Percentiles rank a stretch among this genome's conserved stretches.
These are phyloP conservation scores for Molothrus ater DNA, from an alignment of 2,797 vertebrate species.

Conservation along the genomic window DNA sequence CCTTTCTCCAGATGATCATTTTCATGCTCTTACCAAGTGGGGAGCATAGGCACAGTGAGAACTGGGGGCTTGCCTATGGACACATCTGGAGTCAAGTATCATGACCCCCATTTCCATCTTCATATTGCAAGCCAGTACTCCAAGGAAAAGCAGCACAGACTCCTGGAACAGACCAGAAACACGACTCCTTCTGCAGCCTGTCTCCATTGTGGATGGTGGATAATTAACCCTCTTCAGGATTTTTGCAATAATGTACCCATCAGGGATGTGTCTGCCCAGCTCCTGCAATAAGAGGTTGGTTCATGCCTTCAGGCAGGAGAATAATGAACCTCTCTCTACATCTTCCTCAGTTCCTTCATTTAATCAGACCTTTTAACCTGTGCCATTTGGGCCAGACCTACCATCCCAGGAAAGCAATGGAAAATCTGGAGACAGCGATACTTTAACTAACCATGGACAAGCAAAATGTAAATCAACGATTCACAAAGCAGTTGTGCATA, in stretches of 20 bases:
- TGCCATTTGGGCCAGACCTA: background rate
- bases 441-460: background rate
- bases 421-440: background rate
- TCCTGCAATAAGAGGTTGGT: slow-evolving; percentile 10
- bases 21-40: background rate
- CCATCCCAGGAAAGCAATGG: background rate
- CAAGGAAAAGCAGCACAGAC: background rate
- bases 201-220: background rate
- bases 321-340: slow-evolving; percentile 49
- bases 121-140: slow-evolving; percentile 1
- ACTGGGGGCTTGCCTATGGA: background rate
- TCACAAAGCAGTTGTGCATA: background rate
- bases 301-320: slow-evolving; percentile 45
- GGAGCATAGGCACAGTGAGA: background rate
- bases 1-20: background rate
- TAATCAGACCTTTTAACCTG: slow-evolving; percentile 69
- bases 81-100: background rate
- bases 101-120: background rate
- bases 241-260: slow-evolving; percentile 48
- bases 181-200: background rate
- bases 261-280: background rate
- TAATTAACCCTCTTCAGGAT: slow-evolving; percentile 51
- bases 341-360: slow-evolving; percentile 15
- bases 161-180: background rate
- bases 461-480: background rate